Evolutionary conservation across 2,888 invertebrate species (phyloP).

Genomic region (Drosophila quinaria): DNA sequence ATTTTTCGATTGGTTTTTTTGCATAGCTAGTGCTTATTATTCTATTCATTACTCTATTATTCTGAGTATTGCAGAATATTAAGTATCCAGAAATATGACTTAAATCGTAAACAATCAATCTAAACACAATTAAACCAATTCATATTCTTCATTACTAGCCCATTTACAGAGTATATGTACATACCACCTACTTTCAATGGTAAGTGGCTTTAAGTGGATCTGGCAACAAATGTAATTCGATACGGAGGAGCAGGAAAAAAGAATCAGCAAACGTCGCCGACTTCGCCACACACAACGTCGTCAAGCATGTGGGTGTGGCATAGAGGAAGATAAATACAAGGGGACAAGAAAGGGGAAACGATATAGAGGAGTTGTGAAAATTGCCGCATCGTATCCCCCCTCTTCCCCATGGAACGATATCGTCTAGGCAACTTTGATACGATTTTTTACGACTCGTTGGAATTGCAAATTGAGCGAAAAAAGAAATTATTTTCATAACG

Average conservation of each 20-base stretch:
- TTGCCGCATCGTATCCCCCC: background rate
- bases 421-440: conserved; percentile 53
- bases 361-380: conserved; percentile 9
- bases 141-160: background rate
- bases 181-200: conserved; percentile 14
- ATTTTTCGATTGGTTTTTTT: too few relatives aligned
- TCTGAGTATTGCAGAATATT: too few relatives aligned
- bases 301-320: conserved; percentile 25
- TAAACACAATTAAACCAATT: background rate
- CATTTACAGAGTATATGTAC: conserved; percentile 5
- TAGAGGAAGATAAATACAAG: background rate
- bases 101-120: too few relatives aligned
- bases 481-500: conserved; percentile 35
- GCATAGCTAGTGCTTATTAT: too few relatives aligned
- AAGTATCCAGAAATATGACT: too few relatives aligned
- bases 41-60: too few relatives aligned
- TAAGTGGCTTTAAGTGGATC: conserved; percentile 39
- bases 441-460: conserved; percentile 65
- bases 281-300: conserved; percentile 51
- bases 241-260: conserved; percentile 27
- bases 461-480: conserved; percentile 67
- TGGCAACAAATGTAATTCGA: conserved; percentile 55
- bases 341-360: background rate
- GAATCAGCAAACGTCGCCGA: conserved; percentile 15
- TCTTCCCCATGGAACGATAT: conserved; percentile 5